Percentiles rank a stretch among this genome's conserved stretches.
Evolutionary conservation across 2,113 vertebrate genomes (phyloP).

Genomic region (Psammodynastes pulverulentus): DNA sequence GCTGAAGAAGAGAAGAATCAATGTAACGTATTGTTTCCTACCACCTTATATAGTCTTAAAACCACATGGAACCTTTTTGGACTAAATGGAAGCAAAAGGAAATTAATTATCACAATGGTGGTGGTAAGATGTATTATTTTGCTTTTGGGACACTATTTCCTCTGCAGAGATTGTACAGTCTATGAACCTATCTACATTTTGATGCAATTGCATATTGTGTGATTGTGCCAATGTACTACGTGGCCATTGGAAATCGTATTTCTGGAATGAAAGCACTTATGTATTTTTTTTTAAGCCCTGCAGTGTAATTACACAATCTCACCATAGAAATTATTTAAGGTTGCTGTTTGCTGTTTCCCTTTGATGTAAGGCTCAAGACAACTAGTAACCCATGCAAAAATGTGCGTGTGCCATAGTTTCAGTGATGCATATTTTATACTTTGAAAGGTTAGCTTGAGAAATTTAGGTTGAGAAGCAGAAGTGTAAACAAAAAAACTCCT

Average conservation of each 20-base stretch:
- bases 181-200: not conserved
- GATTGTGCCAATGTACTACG: not conserved
- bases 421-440: not conserved
- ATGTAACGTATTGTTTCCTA: not conserved
- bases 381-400: not conserved
- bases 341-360: not conserved
- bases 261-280: not conserved
- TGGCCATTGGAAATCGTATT: not conserved
- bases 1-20: not conserved
- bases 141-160: not conserved
- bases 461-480: not conserved
- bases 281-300: not conserved
- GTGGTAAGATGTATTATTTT: not conserved
- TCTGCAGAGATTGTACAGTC: too few relatives aligned
- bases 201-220: not conserved
- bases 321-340: not conserved
- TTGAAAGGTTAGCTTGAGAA: not conserved
- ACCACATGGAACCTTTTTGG: not conserved
- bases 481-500: not conserved
- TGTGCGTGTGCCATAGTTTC: not conserved
- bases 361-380: not conserved
- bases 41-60: not conserved
- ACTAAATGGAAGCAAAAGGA: not conserved
- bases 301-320: not conserved
- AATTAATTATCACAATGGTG: not conserved